Evolutionary conservation across 1,140 invertebrate genomes (phyloP), one percentile per base, ranked within the genome.

Genomic region (Lasaia peninsularis): DNA sequence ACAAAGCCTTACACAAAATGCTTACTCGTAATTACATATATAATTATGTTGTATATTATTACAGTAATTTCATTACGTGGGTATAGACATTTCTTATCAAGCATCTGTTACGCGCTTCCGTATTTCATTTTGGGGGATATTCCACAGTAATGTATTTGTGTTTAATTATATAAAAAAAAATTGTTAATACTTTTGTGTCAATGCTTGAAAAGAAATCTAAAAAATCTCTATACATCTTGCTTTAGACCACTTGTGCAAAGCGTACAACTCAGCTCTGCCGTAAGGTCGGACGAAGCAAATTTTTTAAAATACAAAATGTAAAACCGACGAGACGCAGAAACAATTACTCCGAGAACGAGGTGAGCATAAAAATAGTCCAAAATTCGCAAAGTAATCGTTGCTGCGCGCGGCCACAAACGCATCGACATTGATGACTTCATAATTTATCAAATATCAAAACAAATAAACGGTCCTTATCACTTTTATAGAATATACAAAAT

Each of bases 401-500:
- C 76, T 81, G 80, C 78, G 74, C 56, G 71, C 67, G 71, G 77
- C 71, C 74, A 70, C 73, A 75, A 78, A 75, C 76, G 78, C 80
- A 80, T 81, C 82, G 75, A 79, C 79, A 80, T 78, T 73, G 80
- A 79, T 79, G 80, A 66, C 80, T 80, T 79, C 78, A 83, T 86
- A 79, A 79, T 86, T 87, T 79, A 85, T 82, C 81, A 76, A 86
- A 87, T 87, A 86, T 86, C 83, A 87, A 87, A 89, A 85, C 79
- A 86, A 86, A 86, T 84, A 75, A 86, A 85, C 82, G 86, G 72
- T 86, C 83, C 84, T 88, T 87, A 88, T 87, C 86, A 89, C 86
- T 89, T 77, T 89, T 78, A 89, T 88, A 89, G 85, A 90, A 90
- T 90, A 90, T 90, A 90, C 88, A 90, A 90, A 89, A 90, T 89